These are phyloP conservation scores for Diachrysia chrysitis DNA, from an alignment of 2,888 invertebrate genomes.

Conservation along the genomic window DNA sequence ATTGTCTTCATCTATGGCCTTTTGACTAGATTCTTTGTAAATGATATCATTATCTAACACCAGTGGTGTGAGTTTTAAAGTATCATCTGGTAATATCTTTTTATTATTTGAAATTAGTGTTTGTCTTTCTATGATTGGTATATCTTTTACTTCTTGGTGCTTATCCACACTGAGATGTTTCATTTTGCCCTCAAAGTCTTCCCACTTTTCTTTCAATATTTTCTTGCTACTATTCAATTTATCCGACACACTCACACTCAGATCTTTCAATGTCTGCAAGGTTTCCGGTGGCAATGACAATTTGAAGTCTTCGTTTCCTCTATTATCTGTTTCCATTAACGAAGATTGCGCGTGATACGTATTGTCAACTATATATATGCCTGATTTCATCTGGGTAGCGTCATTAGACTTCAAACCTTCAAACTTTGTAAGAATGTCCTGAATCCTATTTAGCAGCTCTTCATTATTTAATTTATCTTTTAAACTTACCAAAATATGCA, in stretches of 20 bases:
- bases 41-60: constrained; percentile 76
- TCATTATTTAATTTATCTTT: constrained; percentile 83
- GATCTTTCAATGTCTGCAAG: constrained; percentile 86
- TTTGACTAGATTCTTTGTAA: constrained; percentile 85
- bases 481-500: constrained; percentile 87
- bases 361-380: constrained; percentile 89
- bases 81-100: constrained; percentile 63
- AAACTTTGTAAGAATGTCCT: constrained; percentile 76
- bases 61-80: constrained; percentile 58
- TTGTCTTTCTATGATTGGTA: constrained; percentile 42
- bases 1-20: constrained; percentile 79
- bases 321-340: constrained; percentile 67
- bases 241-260: constrained; percentile 85
- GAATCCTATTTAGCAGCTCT: constrained; percentile 80
- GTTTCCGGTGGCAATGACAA: constrained; percentile 81
- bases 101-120: constrained; percentile 40
- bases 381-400: constrained; percentile 86
- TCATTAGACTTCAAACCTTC: constrained; percentile 77
- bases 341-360: constrained; percentile 78
- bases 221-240: constrained; percentile 87
- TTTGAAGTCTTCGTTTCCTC: constrained; percentile 75
- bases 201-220: constrained; percentile 88
- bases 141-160: constrained; percentile 63
- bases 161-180: constrained; percentile 80
- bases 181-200: constrained; percentile 85